A percentile compares a stretch with the other conserved stretches of the same genome.
Conservation (phyloP, 1,140 invertebrate genomes). For the Aphelinus certus region DNA sequence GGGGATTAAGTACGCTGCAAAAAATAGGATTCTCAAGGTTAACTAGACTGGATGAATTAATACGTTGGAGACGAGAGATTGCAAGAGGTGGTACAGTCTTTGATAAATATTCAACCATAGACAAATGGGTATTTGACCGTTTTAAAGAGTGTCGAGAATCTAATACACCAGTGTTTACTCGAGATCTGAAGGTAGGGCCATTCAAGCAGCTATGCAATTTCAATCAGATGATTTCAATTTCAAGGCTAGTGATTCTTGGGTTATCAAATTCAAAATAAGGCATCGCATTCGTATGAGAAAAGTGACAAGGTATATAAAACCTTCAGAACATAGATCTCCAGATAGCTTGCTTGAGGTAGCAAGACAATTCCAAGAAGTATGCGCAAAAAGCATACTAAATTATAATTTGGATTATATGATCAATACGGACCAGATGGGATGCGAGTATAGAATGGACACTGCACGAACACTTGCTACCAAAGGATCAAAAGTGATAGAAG, state of each 20-base stretch:
- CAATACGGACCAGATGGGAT: too few species aligned
- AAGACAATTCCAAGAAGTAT: neutral
- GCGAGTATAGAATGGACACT: too few species aligned
- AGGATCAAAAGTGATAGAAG: too few species aligned
- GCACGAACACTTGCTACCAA: too few species aligned
- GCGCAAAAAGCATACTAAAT: too few species aligned
- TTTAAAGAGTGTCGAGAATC: constrained; percentile 27
- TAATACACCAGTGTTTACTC: constrained; percentile 39
- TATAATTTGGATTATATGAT: too few species aligned
- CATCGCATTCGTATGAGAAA: neutral
- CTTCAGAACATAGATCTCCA: neutral
- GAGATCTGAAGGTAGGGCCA: constrained; percentile 41
- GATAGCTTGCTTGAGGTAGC: neutral
- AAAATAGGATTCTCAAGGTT: constrained; percentile 26
- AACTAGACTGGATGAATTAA: constrained; percentile 25
- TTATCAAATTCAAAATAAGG: constrained; percentile 37
- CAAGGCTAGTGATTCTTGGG: constrained; percentile 39
- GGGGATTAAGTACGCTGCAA: constrained; percentile 33
- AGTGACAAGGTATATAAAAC: constrained; percentile 9
- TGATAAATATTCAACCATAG: constrained; percentile 40
- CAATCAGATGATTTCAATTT: constrained; percentile 29
- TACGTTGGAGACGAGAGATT: neutral
- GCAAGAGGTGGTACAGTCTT: constrained; percentile 37
- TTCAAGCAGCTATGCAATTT: constrained; percentile 37
- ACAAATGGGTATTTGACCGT: constrained; percentile 13